A percentile compares a stretch with the other conserved stretches of the same genome.
Conservation (phyloP, 2,888 invertebrate genomes). For the Hesperia comma region DNA sequence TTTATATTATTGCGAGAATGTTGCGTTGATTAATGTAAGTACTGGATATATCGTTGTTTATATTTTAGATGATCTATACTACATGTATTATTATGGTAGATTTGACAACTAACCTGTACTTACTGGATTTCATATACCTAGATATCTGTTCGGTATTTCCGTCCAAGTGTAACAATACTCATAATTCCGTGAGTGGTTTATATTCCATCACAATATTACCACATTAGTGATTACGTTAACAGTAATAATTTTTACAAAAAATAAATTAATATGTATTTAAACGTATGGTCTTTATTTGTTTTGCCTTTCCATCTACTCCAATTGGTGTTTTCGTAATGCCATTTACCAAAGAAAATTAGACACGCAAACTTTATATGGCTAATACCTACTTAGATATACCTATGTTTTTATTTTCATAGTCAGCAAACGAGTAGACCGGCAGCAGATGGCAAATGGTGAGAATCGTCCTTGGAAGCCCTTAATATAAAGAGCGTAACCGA, state of each 20-base stretch:
- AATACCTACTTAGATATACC: no score
- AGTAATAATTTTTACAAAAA: constrained; percentile 75
- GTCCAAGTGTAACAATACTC: constrained; percentile 60
- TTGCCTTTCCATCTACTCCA: not conserved
- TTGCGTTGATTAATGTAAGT: constrained; percentile 50
- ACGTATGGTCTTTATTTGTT: constrained; percentile 42
- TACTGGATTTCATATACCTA: constrained; percentile 16
- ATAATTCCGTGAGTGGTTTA: constrained; percentile 62
- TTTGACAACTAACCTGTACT: constrained; percentile 24
- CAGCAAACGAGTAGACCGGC: no score
- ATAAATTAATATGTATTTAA: constrained; percentile 70
- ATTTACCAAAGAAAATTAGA: no score
- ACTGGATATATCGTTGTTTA: constrained; percentile 34
- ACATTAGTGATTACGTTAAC: constrained; percentile 72
- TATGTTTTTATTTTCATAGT: no score
- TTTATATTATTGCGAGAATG: constrained; percentile 51
- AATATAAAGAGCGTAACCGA: no score
- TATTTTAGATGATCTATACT: constrained; percentile 29
- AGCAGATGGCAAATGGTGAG: no score
- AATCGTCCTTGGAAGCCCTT: no score
- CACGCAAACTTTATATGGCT: no score
- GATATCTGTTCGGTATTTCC: constrained; percentile 32
- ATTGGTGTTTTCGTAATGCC: not conserved
- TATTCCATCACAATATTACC: constrained; percentile 80
- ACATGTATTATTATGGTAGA: constrained; percentile 25